phyloP scores from a whole-genome alignment of 2,797 vertebrate genomes.

The Morelia viridis region DNA sequence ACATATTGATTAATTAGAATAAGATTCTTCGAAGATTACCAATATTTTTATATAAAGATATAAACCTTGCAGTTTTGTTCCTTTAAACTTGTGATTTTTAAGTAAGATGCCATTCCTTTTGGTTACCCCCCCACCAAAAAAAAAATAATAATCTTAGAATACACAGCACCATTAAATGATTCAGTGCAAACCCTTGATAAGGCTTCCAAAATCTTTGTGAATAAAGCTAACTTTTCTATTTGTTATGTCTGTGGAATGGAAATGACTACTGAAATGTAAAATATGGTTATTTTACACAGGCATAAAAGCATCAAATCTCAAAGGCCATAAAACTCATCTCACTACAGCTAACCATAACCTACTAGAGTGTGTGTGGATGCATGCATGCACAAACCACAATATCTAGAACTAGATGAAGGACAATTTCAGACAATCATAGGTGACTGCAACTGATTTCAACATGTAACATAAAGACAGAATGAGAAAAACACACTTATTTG shows the following conservation, averaged over 20 bases:
- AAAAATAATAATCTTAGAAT: background rate
- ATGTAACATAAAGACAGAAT: slow-evolving; percentile 36
- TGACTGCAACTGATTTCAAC: slow-evolving; percentile 33
- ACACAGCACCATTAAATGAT: background rate
- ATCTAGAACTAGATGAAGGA: slow-evolving; percentile 35
- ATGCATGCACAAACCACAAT: slow-evolving; percentile 54
- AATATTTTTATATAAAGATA: background rate
- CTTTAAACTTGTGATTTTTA: background rate
- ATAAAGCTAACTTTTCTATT: background rate
- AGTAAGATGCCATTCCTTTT: background rate
- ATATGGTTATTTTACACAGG: slow-evolving; percentile 13
- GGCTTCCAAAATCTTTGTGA: background rate
- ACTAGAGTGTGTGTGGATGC: slow-evolving; percentile 12
- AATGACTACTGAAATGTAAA: background rate
- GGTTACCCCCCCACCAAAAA: background rate
- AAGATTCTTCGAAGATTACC: background rate
- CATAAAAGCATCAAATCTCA: slow-evolving; percentile 41
- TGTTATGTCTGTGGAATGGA: background rate
- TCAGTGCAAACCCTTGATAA: background rate
- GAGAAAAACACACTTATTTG: background rate
- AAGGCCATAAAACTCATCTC: slow-evolving; percentile 47
- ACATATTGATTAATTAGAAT: background rate
- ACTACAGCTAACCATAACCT: slow-evolving; percentile 63
- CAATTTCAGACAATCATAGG: slow-evolving; percentile 23
- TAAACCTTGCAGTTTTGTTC: background rate